These are phyloP conservation scores for Proteles cristata DNA, from an alignment of 2,113 vertebrate species.

Conservation along the genomic window DNA sequence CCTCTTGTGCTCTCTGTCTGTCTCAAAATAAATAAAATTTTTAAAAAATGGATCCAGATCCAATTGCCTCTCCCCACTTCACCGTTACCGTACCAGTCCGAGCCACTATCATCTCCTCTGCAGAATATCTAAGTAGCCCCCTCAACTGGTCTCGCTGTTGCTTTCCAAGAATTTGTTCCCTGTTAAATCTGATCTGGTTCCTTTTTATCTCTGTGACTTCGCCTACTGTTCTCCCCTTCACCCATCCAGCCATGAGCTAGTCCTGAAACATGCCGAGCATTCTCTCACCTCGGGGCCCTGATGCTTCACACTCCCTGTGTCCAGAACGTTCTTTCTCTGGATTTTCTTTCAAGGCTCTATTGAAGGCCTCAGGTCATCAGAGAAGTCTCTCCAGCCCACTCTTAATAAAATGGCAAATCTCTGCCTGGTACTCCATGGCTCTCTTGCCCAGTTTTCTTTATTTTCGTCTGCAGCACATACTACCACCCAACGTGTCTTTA, in stretches of 20 bases:
- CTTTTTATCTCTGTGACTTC: neutral
- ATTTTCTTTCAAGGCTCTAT: neutral
- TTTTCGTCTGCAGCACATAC: neutral
- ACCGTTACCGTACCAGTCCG: accelerated
- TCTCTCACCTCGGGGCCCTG: neutral
- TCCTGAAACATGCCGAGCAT: neutral
- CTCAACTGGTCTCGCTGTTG: neutral
- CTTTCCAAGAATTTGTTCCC: neutral
- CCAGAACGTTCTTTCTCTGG: neutral
- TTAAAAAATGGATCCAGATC: neutral
- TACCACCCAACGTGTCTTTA: neutral
- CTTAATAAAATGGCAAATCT: neutral
- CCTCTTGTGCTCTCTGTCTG: too few relatives aligned
- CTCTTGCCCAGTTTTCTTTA: neutral
- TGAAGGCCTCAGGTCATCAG: neutral
- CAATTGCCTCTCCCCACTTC: neutral
- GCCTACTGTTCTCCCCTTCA: accelerated
- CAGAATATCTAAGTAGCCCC: neutral
- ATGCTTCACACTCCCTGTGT: too few relatives aligned
- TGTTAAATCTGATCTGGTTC: neutral
- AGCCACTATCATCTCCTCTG: neutral
- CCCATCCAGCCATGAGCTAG: neutral
- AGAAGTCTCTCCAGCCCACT: neutral
- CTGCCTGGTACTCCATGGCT: neutral
- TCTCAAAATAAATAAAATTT: too few relatives aligned